phyloP scores from a whole-genome alignment of 30 jellyfish, hydroid and myxozoan genomes.

The Aurelia sp. region DNA sequence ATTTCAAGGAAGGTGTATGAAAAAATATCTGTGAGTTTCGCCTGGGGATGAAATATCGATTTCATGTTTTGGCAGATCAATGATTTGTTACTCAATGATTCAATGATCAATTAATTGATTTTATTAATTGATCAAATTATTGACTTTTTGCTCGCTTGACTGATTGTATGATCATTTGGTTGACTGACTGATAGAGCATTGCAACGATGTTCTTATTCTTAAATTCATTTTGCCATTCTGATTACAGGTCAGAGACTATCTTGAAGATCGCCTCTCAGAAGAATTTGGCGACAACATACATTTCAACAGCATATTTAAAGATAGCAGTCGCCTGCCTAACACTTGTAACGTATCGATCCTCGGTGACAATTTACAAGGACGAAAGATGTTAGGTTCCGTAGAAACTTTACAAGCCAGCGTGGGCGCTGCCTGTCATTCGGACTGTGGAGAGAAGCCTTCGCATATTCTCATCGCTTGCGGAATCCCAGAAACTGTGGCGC shows the following conservation, averaged over 20 bases:
- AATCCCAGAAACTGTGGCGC: constrained; percentile 80
- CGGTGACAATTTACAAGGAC: constrained; percentile 73
- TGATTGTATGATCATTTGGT: no score
- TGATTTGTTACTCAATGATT: no score
- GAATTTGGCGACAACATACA: constrained; percentile 35
- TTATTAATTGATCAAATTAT: no score
- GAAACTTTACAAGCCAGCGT: constrained; percentile 89
- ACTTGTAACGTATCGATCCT: constrained; percentile 84
- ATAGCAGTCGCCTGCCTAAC: constrained; percentile 79
- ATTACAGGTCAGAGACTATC: constrained; percentile 72
- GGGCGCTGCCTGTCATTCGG: constrained; percentile 99
- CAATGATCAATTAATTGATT: no score
- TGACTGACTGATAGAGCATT: no score
- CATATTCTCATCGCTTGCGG: constrained; percentile 85
- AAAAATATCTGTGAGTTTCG: no score
- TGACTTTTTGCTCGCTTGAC: no score
- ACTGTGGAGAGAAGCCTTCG: constrained; percentile 76
- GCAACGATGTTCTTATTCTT: no score
- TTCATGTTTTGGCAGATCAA: no score
- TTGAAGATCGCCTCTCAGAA: constrained; percentile 50
- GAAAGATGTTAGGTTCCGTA: constrained; percentile 50
- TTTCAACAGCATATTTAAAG: constrained; percentile 54
- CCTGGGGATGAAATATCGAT: no score
- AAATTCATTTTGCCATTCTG: background rate
- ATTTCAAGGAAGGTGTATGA: no score